Evolutionary conservation across 2,797 vertebrate species (phyloP), one percentile per base, ranked within the genome.

Genomic region (Capromys pilorides): DNA sequence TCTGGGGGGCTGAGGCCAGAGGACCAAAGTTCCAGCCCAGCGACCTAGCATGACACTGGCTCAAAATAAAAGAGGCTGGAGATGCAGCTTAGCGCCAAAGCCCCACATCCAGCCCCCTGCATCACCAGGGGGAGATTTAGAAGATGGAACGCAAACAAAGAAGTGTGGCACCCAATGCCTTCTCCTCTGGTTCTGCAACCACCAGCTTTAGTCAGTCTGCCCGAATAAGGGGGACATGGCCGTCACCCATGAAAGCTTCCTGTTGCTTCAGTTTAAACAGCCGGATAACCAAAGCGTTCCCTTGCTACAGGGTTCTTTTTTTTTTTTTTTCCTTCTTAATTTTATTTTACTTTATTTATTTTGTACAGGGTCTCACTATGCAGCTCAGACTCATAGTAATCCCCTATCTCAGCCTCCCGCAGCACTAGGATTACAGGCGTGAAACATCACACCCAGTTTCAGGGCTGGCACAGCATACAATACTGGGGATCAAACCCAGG

Each of bases 231-330:
- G 33, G 80, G 80, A 45, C 62, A 41, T 1, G 21, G 36, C 66
- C 62, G 0, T 16, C 54, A 0, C 0, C 66, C 85, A 57, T 0
- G 0, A 91, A 49, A 1, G 49, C 49, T 51, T 31, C 41, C 93
- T 75, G 19, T 31, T 66, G 67, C 91, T 96, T 92, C 69, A 85
- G 26, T 36, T 64, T 79, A 19, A 28, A 64, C 18, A 90, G 82
- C 81, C 79, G 24, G 92, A 73, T 80, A 79, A 54, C 0, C 0
- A 92, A 94, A 31, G 28, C 41, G 0, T 0, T 66, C 28, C n/a
- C 94, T 80, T 61, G 49, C 80, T 57, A 28, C 33, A 11, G 2
- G 49, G 49, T 59, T 51, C 51, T 51, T 51, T 13, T 45, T 45
- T 13, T 51, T 13, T 54, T 54, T n/a, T n/a, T n/a, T n/a, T n/a